Evolutionary conservation across 2,113 vertebrate genomes (phyloP).

Genomic region (Propithecus coquereli): DNA sequence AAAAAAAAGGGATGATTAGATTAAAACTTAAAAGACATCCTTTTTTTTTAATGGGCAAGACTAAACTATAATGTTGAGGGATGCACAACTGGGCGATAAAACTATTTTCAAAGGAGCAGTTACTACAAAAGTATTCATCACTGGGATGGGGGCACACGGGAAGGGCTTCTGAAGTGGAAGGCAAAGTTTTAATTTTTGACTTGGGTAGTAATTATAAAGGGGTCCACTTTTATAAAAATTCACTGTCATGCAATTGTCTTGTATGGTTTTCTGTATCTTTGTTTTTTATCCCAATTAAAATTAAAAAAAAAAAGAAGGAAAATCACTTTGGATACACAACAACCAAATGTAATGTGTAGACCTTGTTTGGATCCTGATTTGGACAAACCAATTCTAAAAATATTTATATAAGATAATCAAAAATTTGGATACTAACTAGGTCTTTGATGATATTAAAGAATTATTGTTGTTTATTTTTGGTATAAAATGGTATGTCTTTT

Average conservation of each 20-base stretch:
- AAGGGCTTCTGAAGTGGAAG: background rate
- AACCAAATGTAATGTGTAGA: background rate
- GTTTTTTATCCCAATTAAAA: background rate
- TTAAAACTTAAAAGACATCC: background rate
- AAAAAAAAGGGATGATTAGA: background rate
- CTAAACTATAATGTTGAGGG: background rate
- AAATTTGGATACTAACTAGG: background rate
- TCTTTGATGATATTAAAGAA: conserved; percentile 18
- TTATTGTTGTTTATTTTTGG: background rate
- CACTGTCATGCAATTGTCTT: background rate
- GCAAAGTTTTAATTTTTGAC: background rate
- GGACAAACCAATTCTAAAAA: background rate
- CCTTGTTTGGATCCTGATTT: background rate
- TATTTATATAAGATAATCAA: background rate
- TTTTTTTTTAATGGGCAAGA: background rate
- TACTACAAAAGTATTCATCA: background rate
- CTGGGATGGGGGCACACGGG: background rate
- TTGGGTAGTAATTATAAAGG: background rate
- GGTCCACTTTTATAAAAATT: background rate
- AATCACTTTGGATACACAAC: background rate
- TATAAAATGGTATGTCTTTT: background rate
- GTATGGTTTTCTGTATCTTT: background rate
- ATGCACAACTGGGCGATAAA: background rate
- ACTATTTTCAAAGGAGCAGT: background rate
- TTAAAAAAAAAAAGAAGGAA: background rate